Evolutionary conservation across 2,888 invertebrate genomes (phyloP), one percentile per base, ranked within the genome.

Genomic region (Drosophila rubida): DNA sequence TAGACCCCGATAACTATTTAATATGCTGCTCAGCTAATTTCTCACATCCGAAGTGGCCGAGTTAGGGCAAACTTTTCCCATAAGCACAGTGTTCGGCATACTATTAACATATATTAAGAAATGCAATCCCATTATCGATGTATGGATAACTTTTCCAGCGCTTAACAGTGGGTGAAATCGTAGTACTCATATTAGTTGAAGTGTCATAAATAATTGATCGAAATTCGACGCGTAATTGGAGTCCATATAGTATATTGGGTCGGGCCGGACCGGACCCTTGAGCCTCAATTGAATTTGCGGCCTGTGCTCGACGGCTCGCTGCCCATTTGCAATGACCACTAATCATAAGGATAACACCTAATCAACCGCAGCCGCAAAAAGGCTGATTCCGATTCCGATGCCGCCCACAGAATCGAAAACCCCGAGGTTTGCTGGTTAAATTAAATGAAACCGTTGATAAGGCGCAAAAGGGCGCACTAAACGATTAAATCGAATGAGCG

Each of bases 391-490:
- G 27, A 27, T n/a, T 11, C 8, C 27, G 60, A 32, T n/a, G 39
- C 67, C 80, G 68, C 80, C 77, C 81, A 80, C 80, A 78, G 78
- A 77, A 80, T 77, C 68, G 64, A 58, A 60, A 50, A 50, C 50
- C 48, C 54, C 60, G 74, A 55, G 57, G 39, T 79, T 88, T 67
- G 25, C 50, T 75, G 39, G 78, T 62, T 55, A 88, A 83, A 83
- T 83, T 87, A 83, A 83, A 83, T 88, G 89, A 83, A 83, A 88
- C 79, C 80, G 85, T 88, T 88, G 89, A 82, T 82, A 82, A 88
- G 82, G 89, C 89, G 85, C 89, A 82, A 82, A 82, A 82, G 82
- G 82, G 82, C 82, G 69, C 89, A 88, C 82, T 87, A 87, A 88
- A 87, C 82, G 82, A 87, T 83, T 88, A 88, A 83, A 83, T 83